Conservation (phyloP, 2,888 invertebrate genomes). For the Drosophila phalerata region DNA sequence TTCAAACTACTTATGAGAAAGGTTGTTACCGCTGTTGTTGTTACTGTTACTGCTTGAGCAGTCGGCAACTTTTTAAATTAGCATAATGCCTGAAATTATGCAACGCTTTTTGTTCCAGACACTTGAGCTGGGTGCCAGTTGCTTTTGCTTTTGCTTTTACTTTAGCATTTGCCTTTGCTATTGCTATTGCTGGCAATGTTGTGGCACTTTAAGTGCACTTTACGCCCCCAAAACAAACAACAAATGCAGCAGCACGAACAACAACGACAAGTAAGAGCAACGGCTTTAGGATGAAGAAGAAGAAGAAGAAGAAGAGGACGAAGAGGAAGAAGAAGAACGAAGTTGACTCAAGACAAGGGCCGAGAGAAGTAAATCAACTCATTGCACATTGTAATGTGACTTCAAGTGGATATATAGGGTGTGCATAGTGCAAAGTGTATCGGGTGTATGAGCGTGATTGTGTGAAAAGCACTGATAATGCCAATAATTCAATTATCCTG, state of each 20-base stretch:
- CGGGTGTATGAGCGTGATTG: conserved; percentile 15
- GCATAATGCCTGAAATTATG: conserved; percentile 80
- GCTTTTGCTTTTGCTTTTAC: conserved; percentile 23
- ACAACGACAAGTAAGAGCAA: conserved; percentile 20
- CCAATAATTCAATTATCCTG: conserved; percentile 75
- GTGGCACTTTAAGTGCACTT: conserved; percentile 73
- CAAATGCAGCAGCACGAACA: conserved; percentile 44
- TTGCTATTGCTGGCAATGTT: conserved; percentile 35
- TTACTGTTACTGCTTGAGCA: conserved; percentile 50
- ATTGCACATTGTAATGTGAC: conserved; percentile 69
- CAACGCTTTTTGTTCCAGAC: conserved; percentile 64
- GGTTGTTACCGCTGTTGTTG: conserved; percentile 38
- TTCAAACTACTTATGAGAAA: conserved; percentile 62
- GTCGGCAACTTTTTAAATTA: conserved; percentile 73
- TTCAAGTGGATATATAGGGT: conserved; percentile 18
- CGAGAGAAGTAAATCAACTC: conserved; percentile 66
- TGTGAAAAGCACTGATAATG: conserved; percentile 65
- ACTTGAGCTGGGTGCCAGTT: conserved; percentile 39
- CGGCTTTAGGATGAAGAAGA: background rate
- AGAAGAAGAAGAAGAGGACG: too few species aligned
- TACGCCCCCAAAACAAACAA: conserved; percentile 53
- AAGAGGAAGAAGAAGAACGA: too few species aligned
- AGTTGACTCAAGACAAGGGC: conserved; percentile 11
- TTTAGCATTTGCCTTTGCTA: conserved; percentile 23
- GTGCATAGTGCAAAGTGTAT: background rate